Conservation (phyloP, 92 coral and sea anemone species). For the Desmophyllum pertusum region DNA sequence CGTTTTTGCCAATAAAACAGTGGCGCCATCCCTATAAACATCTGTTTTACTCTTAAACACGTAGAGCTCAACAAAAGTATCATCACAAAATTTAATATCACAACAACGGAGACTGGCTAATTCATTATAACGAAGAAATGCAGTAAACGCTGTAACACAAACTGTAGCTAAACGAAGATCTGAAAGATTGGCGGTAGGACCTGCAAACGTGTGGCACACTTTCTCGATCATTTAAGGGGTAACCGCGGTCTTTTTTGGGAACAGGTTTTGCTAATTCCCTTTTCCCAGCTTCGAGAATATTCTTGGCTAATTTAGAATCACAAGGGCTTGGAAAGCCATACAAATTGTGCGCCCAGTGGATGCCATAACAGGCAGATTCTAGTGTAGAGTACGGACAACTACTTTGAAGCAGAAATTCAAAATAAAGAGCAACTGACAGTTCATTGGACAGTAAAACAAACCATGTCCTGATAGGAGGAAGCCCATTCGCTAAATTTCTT, state of each 20-base stretch:
- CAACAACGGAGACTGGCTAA: slow-evolving; percentile 25
- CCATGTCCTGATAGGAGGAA: slow-evolving; percentile 1
- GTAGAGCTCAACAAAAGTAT: slow-evolving; percentile 11
- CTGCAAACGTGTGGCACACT: slow-evolving; percentile 26
- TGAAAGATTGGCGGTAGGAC: slow-evolving; percentile 6
- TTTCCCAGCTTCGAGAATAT: slow-evolving; percentile 35
- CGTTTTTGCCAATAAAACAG: slow-evolving; percentile 21
- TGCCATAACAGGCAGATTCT: slow-evolving; percentile 58
- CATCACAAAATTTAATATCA: slow-evolving; percentile 5
- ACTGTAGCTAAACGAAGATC: slow-evolving; percentile 14
- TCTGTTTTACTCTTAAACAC: slow-evolving; percentile 32
- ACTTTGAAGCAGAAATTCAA: slow-evolving; percentile 34
- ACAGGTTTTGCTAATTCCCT: slow-evolving; percentile 34
- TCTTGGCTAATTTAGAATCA: slow-evolving; percentile 20
- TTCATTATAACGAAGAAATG: slow-evolving; percentile 15
- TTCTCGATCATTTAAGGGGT: slow-evolving; percentile 11
- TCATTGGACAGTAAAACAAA: slow-evolving; percentile 31
- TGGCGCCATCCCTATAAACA: slow-evolving; percentile 39
- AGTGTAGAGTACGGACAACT: slow-evolving; percentile 26
- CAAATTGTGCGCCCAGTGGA: slow-evolving; percentile 58
- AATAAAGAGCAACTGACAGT: slow-evolving; percentile 35
- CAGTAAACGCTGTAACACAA: slow-evolving; percentile 18
- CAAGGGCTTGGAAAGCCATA: slow-evolving; percentile 49
- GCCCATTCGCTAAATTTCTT: slow-evolving; percentile 46
- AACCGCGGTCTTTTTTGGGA: slow-evolving; percentile 44